phyloP scores from a whole-genome alignment of 2,797 vertebrate genomes.

The Pangasius mekongensis region DNA sequence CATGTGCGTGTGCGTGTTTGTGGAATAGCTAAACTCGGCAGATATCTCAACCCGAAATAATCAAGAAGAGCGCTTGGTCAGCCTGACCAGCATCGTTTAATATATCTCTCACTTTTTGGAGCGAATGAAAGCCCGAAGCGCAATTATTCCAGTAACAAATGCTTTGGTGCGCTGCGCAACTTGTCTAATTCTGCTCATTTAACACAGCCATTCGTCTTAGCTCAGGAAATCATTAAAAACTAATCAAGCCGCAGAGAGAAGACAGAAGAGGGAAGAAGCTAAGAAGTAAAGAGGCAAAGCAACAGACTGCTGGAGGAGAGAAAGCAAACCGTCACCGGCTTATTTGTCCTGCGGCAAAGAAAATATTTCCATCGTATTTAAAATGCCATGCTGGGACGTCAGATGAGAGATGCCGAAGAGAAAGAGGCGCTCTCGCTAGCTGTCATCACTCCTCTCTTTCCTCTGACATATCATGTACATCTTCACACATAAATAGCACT shows the following conservation, averaged over 20 bases:
- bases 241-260: conserved; percentile 80
- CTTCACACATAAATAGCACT: conserved; percentile 5
- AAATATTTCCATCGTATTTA: conserved; percentile 66
- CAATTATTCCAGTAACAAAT: conserved; percentile 80
- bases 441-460: background rate
- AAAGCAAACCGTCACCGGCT: conserved; percentile 35
- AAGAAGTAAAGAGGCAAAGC: conserved; percentile 58
- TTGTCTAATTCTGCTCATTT: conserved; percentile 82
- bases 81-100: background rate
- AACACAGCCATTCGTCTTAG: conserved; percentile 81
- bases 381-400: conserved; percentile 62
- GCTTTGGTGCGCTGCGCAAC: conserved; percentile 70
- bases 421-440: background rate
- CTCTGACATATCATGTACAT: background rate
- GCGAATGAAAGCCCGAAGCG: conserved; percentile 60
- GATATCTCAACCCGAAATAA: background rate
- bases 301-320: conserved; percentile 3
- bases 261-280: conserved; percentile 58
- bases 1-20: background rate
- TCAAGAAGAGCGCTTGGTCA: conserved; percentile 16
- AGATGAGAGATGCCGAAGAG: conserved; percentile 1
- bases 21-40: background rate
- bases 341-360: conserved; percentile 47
- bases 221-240: conserved; percentile 85
- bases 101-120: background rate